phyloP scores from a whole-genome alignment of 2,797 vertebrate genomes.

The Margarornis squamiger region DNA sequence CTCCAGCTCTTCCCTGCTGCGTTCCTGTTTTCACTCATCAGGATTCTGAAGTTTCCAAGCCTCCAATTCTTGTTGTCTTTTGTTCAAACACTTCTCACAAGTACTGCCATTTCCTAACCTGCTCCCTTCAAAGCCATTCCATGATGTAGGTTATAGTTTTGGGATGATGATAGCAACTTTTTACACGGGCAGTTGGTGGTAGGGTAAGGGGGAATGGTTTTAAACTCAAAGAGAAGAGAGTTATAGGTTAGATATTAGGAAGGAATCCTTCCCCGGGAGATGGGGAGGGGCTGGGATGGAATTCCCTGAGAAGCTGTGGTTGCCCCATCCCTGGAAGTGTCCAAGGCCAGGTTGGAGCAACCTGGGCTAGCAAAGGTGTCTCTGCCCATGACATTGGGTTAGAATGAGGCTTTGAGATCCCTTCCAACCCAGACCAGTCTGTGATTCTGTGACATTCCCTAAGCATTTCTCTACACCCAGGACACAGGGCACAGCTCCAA shows the following conservation, averaged over 20 bases:
- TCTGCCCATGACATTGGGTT: not conserved
- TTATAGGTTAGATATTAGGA: not conserved
- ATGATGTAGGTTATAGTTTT: not conserved
- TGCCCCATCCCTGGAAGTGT: not conserved
- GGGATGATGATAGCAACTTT: not conserved
- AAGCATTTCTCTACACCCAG: not conserved
- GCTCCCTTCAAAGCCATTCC: not conserved
- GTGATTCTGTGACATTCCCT: not conserved
- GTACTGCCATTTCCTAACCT: not conserved
- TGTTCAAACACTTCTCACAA: not conserved
- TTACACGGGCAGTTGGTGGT: not conserved
- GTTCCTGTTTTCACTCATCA: not conserved
- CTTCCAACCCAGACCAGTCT: fast-evolving
- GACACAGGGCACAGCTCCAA: not conserved
- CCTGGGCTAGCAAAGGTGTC: not conserved
- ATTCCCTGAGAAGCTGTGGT: not conserved
- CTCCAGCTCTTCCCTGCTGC: not conserved
- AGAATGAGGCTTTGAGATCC: not conserved
- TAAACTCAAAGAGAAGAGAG: not conserved
- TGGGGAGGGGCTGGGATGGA: not conserved
- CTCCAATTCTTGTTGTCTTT: not conserved
- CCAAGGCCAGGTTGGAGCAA: not conserved
- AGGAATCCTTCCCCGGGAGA: not conserved
- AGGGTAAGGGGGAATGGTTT: not conserved
- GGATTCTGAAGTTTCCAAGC: not conserved